Base-by-base conservation (phyloP, 2,797 vertebrate genomes). In the Sebastolobus altivelis region DNA sequence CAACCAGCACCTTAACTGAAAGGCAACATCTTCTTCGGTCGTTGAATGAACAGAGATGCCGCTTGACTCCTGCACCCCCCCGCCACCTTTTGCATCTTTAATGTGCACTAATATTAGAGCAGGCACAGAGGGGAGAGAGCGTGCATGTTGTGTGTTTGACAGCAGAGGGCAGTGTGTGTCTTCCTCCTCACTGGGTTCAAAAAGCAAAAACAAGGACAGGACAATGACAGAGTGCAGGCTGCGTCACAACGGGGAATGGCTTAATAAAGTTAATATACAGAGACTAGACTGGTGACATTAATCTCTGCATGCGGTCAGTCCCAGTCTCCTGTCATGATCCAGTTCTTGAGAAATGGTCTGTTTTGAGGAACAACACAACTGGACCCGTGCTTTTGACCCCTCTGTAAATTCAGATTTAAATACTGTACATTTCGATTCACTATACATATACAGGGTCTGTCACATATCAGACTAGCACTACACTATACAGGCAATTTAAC, bases 81-180 rank as follows among this genome's bases (percentile, higher is more conserved):
- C 75, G 22, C 38, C 65, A 31, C 58, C 65, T 35, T 77, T 69
- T 79, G 65, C 35, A 77, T 73, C 16, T 77, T 77, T 82, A 79
- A 78, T 61, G 84, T 82, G 80, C 79, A 77, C 79, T 77, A 65
- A 77, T 75, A 80, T 72, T 56, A 66, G 67, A 83, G 80, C 69
- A 60, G 59, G 70, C 60, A n/a, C 72, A 6, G 58, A 40, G 49
- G 49, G 37, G 70, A 25, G 35, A 22, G 52, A 27, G 66, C 10
- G 88, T 90, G 88, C 82, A 83, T 79, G 87, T 80, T 73, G 80
- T 68, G 81, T 75, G 78, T 89, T 83, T 87, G 92, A 90, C 92
- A 94, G 90, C 86, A 93, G 89, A 93, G 91, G 92, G 91, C 92
- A 93, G 91, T 85, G 85, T 91, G 83, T 68, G 79, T 88, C 90